phyloP scores from a whole-genome alignment of 2,113 vertebrate genomes.

The Cottus gobio region DNA sequence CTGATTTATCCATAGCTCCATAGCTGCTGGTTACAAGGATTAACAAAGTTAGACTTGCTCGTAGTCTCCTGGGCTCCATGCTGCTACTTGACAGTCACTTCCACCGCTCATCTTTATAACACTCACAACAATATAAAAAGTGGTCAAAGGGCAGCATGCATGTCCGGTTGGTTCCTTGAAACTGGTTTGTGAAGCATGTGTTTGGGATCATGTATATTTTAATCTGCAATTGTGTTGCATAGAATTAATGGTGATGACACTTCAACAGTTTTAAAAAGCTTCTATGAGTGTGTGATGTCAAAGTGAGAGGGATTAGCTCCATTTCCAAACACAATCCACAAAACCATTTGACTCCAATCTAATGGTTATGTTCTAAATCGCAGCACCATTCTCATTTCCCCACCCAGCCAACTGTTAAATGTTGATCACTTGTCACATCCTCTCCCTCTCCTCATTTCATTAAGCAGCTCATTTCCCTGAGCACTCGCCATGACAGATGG shows the following conservation, averaged over 20 bases:
- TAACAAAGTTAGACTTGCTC: conserved; percentile 53
- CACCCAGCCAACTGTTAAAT: conserved; percentile 53
- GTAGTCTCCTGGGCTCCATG: conserved; percentile 57
- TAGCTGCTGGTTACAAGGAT: conserved; percentile 54
- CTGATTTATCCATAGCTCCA: conserved; percentile 46
- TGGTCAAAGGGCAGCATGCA: conserved; percentile 79
- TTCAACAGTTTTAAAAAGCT: not conserved
- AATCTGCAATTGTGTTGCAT: not conserved
- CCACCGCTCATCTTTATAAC: conserved; percentile 67
- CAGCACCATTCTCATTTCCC: conserved; percentile 46
- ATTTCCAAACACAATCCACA: not conserved
- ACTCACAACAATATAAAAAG: conserved; percentile 59
- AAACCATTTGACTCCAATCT: not conserved
- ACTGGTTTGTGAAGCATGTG: not conserved
- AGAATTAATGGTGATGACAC: not conserved
- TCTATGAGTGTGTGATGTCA: not conserved
- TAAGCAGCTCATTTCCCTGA: conserved; percentile 68
- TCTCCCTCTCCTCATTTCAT: conserved; percentile 64
- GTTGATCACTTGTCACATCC: conserved; percentile 61
- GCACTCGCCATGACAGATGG: conserved; percentile 58
- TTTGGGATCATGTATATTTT: not conserved
- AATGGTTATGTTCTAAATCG: conserved; percentile 20
- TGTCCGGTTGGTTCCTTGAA: conserved; percentile 2
- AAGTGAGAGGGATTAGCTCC: not conserved
- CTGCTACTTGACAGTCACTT: conserved; percentile 32